Base-by-base conservation (phyloP, 1,140 invertebrate genomes). In the Pseudobourletiella spinata region DNA sequence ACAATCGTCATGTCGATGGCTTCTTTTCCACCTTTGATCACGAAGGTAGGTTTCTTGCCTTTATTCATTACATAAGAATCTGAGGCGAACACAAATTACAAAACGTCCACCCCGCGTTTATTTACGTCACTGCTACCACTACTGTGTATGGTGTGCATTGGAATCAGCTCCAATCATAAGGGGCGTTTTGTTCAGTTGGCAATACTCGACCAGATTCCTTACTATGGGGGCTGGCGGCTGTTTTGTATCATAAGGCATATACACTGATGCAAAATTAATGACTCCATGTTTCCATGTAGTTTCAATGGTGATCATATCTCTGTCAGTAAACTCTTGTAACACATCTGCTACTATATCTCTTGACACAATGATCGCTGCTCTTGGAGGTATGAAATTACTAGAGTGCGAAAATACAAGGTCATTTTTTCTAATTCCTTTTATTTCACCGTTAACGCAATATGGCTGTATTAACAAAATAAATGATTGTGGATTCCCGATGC, bases 91-190 rank as follows among this genome's bases (percentile, higher is more conserved):
- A 39, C 8, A n/a, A 39, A 39, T 8, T 39, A 8, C 32, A 39
- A 11, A 39, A 39, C 8, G 32, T 11, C 32, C n/a, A 11, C n/a
- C 32, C 32, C 32, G 8, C 32, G 8, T 11, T 39, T 39, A 39
- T 39, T 39, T 39, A 15, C 42, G 50, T 66, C 50, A 3, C 30
- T 25, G 29, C 59, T 58, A 35, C 60, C 64, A n/a, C 64, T 60
- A 66, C 2, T 43, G 11, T 11, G 35, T 3, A 44, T 66, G 59
- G 42, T 66, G 64, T 3, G 64, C 22, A 44, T 66, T 66, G 25
- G 57, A 46, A 51, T 66, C 64, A 14, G 24, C 22, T 2, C 59
- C 64, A 6, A 66, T 18, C 2, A 66, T 15, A 20, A 66, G 35
- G 14, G 48, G 35, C 22, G 59, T n/a, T 22, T 39, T 25, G 1